These are phyloP conservation scores for Cercopithecus mona DNA, from an alignment of 2,113 vertebrate species.

Conservation along the genomic window DNA sequence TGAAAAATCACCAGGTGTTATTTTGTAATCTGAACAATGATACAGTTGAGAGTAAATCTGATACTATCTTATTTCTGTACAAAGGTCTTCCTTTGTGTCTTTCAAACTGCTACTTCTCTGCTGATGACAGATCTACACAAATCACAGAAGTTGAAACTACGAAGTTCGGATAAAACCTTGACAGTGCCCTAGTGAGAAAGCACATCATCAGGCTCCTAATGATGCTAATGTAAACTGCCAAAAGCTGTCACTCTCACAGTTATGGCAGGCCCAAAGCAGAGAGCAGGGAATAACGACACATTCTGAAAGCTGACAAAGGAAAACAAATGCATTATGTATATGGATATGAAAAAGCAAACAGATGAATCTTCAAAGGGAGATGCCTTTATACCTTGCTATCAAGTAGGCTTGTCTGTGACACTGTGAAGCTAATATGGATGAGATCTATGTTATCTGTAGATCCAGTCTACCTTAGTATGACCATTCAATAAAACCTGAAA, in stretches of 20 bases:
- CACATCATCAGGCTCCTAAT: constrained; percentile 64
- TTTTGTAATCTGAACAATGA: neutral
- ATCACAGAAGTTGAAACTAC: constrained; percentile 66
- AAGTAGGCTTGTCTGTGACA: neutral
- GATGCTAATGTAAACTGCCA: constrained; percentile 78
- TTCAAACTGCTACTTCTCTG: constrained; percentile 33
- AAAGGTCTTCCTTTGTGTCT: neutral
- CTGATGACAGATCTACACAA: constrained; percentile 26
- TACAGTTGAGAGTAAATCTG: neutral
- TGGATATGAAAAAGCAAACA: constrained; percentile 53
- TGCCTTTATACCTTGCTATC: constrained; percentile 8
- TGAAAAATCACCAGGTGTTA: neutral
- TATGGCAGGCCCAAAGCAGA: constrained; percentile 45
- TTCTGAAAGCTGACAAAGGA: constrained; percentile 72
- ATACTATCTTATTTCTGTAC: neutral
- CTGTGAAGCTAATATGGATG: neutral
- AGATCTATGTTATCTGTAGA: neutral
- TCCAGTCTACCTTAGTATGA: neutral
- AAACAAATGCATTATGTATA: constrained; percentile 72
- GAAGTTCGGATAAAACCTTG: constrained; percentile 57
- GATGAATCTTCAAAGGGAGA: constrained; percentile 45
- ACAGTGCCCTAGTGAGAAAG: constrained; percentile 58
- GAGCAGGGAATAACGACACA: constrained; percentile 63
- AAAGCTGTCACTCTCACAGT: constrained; percentile 74
- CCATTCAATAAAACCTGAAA: neutral